Base-by-base conservation (phyloP, 1,140 invertebrate genomes). In the Drosophila lini region DNA sequence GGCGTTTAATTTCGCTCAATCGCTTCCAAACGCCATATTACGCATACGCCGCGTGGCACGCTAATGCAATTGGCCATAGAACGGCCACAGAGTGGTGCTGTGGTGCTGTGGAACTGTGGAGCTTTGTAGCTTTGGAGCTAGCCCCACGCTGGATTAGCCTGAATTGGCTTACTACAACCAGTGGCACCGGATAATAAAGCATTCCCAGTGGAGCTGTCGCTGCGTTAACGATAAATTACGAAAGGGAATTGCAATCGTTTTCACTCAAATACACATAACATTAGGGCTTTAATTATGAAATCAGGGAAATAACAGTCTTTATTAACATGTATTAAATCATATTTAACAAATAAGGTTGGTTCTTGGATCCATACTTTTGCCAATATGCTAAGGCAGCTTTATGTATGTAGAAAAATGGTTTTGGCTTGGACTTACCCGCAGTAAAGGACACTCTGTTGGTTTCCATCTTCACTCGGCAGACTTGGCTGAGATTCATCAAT, bases 1-100 rank as follows among this genome's bases (percentile, higher is more conserved):
- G 63, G 61, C 68, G 50, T 57, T 62, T 82, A 78, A 78, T 77
- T 78, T 70, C 61, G 50, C 58, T 77, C 56, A 71, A 71, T 60
- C 74, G 74, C 47, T 19, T 48, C 68, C 59, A 25, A 61, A 22
- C 38, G 44, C 50, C 60, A 57, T 50, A 65, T 74, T 74, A 69
- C 47, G 57, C 73, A 77, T 75, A 48, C 34, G 53, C 59, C 60
- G 55, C 70, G 56, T 69, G 71, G 73, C 52, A 40, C 48, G 55
- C 41, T 57, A 80, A 73, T 83, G 81, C 78, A 83, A 70, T 79
- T 50, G 57, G 44, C 56, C 44, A 36, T 53, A 53, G 50, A 36
- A 41, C 44, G 55, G 73, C 38, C 19, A 45, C 52, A 16, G 13
- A 31, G 48, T 28, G 48, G 57, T 13, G 32, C 50, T 25, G 7